Evolutionary conservation across 1,140 invertebrate species (phyloP), one percentile per base, ranked within the genome.

Genomic region (Chrysopa pallens): DNA sequence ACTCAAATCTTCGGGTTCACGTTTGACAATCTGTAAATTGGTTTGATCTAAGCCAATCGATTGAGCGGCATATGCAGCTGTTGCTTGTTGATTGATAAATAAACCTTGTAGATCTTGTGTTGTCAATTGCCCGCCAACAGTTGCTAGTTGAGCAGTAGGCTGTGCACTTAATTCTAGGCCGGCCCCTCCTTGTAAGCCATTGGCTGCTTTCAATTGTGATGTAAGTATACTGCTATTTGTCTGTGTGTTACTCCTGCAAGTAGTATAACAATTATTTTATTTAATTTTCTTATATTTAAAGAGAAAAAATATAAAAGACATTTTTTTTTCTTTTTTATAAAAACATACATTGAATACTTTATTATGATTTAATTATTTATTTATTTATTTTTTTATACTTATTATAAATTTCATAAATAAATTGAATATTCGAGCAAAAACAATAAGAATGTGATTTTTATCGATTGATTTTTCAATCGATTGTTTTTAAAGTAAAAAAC

Each of bases 1-100:
- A 49, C 68, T 70, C 36, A 72, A 59, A 51, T 79, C 76, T 56
- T 78, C 75, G 33, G 75, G 76, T 54, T 79, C 76, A 40, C 73
- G 64, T 56, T 78, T 77, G 33, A 78, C 68, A 14, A 58, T 51
- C 60, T 69, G 54, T 51, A 60, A 53, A 59, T 67, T 50, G 55
- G 68, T 49, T 45, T 53, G 44, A 12, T 33, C n/a, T 33, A 9
- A 9, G 31, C 31, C n/a, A 33, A 33, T 33, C 8, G 53, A 50
- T 27, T 48, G 46, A 46, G 48, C 47, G 39, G 58, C 50, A 44
- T 58, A 55, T 44, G 53, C 47, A 47, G 57, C 59, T 29, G 53
- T 53, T 46, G 54, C 54, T 50, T 71, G 69, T 46, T 70, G 71
- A 51, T 72, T 71, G 48, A 74, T 65, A 55, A 73, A 74, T 55